A percentile compares a stretch with the other conserved stretches of the same genome.
Evolutionary conservation across 2,113 vertebrate genomes (phyloP).

Genomic region (Butorides virescens): DNA sequence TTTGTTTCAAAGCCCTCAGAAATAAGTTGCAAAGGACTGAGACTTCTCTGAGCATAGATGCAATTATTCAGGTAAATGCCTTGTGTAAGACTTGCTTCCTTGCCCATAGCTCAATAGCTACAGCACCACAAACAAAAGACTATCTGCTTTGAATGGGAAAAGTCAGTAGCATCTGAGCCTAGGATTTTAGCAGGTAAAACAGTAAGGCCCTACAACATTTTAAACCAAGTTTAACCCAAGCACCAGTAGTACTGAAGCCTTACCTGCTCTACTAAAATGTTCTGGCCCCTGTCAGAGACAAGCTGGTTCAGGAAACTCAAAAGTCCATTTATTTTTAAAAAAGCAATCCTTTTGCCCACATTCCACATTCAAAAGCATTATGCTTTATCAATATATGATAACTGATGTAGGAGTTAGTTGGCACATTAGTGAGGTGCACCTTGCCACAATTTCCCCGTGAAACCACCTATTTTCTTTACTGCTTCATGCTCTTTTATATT

Average conservation of each 20-base stretch:
- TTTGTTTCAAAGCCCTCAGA: not conserved
- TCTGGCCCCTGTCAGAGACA: not conserved
- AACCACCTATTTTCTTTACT: not conserved
- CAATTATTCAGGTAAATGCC: not conserved
- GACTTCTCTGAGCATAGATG: not conserved
- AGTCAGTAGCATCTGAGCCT: not conserved
- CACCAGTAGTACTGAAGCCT: not conserved
- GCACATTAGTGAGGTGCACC: not conserved
- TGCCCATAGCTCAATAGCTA: not conserved
- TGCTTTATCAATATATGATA: not conserved
- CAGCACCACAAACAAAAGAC: not conserved
- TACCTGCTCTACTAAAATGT: not conserved
- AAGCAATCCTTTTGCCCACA: not conserved
- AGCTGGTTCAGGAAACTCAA: not conserved
- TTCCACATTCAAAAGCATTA: not conserved
- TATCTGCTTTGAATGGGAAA: not conserved
- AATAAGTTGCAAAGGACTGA: not conserved
- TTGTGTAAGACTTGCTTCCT: not conserved
- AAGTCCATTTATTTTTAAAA: not conserved
- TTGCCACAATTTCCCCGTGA: not conserved
- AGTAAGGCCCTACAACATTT: not conserved
- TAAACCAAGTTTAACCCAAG: not conserved
- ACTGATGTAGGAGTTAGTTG: not conserved
- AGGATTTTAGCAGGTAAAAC: not conserved
- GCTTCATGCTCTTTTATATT: not conserved